These are phyloP conservation scores for Glossosoma conforme DNA, from an alignment of 1,140 invertebrate genomes.

Conservation along the genomic window DNA sequence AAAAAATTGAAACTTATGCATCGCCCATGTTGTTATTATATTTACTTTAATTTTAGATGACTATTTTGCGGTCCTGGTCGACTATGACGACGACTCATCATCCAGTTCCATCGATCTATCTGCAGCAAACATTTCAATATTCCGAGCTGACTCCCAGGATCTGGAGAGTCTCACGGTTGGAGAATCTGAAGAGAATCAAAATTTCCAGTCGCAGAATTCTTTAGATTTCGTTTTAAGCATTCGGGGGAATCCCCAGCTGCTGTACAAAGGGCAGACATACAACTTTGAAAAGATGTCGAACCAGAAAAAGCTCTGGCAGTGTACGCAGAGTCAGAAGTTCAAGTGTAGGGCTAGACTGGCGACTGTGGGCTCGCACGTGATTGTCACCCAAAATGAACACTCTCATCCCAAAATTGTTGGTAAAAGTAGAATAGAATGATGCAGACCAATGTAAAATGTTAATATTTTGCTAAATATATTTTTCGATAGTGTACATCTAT, in stretches of 20 bases:
- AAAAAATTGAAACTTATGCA: too few species aligned
- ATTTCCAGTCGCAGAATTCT: too few species aligned
- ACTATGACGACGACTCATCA: constrained; percentile 16
- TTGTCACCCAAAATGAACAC: constrained; percentile 18
- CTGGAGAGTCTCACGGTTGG: neutral
- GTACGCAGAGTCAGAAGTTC: constrained; percentile 19
- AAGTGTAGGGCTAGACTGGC: constrained; percentile 24
- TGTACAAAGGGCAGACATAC: constrained; percentile 27
- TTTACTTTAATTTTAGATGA: constrained; percentile 19
- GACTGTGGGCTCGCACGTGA: constrained; percentile 19
- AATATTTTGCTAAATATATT: too few species aligned
- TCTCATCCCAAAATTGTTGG: constrained; percentile 24
- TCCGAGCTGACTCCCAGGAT: too few species aligned
- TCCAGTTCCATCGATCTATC: too few species aligned
- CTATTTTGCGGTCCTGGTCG: constrained; percentile 16
- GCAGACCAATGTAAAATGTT: neutral
- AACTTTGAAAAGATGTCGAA: constrained; percentile 27
- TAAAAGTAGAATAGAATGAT: neutral
- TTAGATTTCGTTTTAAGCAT: constrained; percentile 25
- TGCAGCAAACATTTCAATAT: too few species aligned
- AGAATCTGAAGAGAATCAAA: too few species aligned
- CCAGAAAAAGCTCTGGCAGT: constrained; percentile 26
- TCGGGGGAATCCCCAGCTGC: constrained; percentile 26
- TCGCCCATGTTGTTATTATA: too few species aligned
- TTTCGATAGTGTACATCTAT: too few species aligned